Base-by-base conservation (phyloP, 2,113 vertebrate genomes). In the Takifugu flavidus region DNA sequence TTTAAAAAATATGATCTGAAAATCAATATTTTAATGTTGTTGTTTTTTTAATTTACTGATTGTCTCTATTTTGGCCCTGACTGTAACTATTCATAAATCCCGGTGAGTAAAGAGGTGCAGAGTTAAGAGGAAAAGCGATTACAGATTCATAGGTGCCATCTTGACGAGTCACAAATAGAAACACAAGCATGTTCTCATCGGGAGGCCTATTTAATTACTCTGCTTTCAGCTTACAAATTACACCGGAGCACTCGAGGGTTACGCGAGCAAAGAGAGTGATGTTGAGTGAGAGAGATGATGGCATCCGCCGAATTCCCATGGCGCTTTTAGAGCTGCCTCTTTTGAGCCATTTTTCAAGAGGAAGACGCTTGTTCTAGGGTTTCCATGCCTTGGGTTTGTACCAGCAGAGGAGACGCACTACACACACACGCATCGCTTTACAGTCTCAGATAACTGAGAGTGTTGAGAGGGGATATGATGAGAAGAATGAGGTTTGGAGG, bases 141-240 rank as follows among this genome's bases (percentile, higher is more conserved):
- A 53, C 74, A 82, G 64, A 73, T 77, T 73, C 25, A 25, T 69
- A 52, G 77, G 61, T 62, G 60, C 15, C 61, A 54, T 57, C 45
- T 39, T 52, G 55, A 56, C 28, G 14, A 43, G 61, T 53, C 52
- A 72, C 75, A 72, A 57, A 75, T 56, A 74, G 20, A 53, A 25
- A 70, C 74, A 82, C 67, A 78, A 75, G 73, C 59, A 69, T 62
- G 61, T 70, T 78, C 77, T 82, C 78, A 86, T 87, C 47, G 43
- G 80, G 81, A 82, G 66, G 74, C 78, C 84, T 82, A 86, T 85
- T 87, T 88, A 88, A 90, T 89, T 86, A 89, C 87, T 78, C 70
- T 80, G 83, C 80, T 88, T 86, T 88, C 79, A 85, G 77, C 74
- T 69, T 83, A 79, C 76, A 80, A 89, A 85, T 77, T 76, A 88